phyloP scores from a whole-genome alignment of 2,888 invertebrate genomes.

The Eilema sororculum region DNA sequence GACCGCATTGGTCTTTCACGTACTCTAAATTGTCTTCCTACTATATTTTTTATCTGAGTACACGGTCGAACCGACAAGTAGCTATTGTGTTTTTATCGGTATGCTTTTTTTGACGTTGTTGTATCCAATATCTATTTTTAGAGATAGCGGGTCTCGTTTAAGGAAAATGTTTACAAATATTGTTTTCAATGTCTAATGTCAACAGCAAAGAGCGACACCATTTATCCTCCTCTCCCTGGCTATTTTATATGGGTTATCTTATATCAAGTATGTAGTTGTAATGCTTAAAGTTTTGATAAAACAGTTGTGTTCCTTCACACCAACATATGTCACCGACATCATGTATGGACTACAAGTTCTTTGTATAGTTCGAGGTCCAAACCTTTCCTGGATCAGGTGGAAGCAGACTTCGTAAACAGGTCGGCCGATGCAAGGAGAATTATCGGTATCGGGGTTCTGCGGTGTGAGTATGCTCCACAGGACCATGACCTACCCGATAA shows the following conservation, averaged over 20 bases:
- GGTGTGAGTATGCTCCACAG: too few relatives aligned
- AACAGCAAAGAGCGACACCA: background rate
- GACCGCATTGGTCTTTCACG: conserved; percentile 24
- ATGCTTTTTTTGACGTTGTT: conserved; percentile 36
- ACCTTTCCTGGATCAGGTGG: too few relatives aligned
- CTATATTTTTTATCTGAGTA: conserved; percentile 35
- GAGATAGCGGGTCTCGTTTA: conserved; percentile 49
- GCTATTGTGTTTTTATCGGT: conserved; percentile 36
- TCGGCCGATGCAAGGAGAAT: too few relatives aligned
- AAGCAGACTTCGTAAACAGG: too few relatives aligned
- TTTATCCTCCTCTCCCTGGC: background rate
- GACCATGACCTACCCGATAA: too few relatives aligned
- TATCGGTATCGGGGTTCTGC: too few relatives aligned
- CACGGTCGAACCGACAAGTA: conserved; percentile 28
- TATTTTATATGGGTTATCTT: background rate
- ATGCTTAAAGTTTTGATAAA: too few relatives aligned
- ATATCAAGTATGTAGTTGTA: background rate
- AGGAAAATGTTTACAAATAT: conserved; percentile 53
- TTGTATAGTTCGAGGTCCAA: too few relatives aligned
- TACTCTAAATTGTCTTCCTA: conserved; percentile 37
- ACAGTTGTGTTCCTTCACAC: too few relatives aligned
- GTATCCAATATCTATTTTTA: conserved; percentile 37
- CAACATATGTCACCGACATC: too few relatives aligned
- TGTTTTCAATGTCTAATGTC: background rate
- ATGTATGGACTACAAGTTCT: too few relatives aligned